Evolutionary conservation across 2,113 vertebrate species (phyloP).

Genomic region (Erpornis zantholeuca): DNA sequence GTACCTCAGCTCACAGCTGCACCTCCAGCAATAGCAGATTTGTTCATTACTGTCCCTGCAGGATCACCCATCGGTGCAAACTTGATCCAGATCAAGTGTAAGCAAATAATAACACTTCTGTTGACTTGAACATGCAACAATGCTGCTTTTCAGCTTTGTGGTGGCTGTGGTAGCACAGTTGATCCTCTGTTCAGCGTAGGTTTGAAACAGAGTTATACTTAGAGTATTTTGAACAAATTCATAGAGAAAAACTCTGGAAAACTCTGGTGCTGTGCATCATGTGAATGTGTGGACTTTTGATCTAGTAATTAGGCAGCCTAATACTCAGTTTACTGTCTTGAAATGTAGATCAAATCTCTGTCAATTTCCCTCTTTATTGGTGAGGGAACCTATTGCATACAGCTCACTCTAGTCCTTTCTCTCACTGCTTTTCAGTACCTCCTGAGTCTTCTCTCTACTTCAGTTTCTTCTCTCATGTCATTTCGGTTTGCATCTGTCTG

Average conservation of each 20-base stretch:
- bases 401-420: not conserved
- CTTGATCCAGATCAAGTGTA: not conserved
- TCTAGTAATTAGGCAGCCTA: not conserved
- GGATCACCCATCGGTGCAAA: not conserved
- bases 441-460: not conserved
- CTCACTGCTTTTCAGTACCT: not conserved
- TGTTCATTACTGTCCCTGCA: not conserved
- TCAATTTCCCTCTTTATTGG: not conserved
- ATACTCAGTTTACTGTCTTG: not conserved
- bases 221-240: not conserved
- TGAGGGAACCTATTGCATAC: not conserved
- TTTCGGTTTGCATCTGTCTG: not conserved
- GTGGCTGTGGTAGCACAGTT: not conserved
- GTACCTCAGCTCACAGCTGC: not conserved
- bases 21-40: not conserved
- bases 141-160: conserved; percentile 18
- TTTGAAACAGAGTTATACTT: not conserved
- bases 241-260: not conserved
- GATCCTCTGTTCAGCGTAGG: not conserved
- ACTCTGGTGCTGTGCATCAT: not conserved
- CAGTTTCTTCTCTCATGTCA: not conserved
- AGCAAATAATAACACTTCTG: conserved; percentile 16
- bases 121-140: not conserved
- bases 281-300: not conserved
- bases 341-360: not conserved